These are phyloP conservation scores for Chiroxiphia lanceolata DNA, from an alignment of 2,797 vertebrate genomes.

Conservation along the genomic window DNA sequence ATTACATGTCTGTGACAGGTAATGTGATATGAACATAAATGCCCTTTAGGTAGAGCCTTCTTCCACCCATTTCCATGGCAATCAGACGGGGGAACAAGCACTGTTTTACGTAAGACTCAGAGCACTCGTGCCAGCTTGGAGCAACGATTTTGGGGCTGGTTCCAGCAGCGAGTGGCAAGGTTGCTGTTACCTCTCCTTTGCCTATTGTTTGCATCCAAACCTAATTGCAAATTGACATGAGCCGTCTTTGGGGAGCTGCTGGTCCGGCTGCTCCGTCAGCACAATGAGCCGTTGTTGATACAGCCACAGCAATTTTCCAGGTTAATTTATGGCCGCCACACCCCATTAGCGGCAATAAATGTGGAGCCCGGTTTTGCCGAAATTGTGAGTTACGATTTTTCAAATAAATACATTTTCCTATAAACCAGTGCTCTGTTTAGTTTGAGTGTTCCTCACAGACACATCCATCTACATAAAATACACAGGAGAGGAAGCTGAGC, in stretches of 20 bases:
- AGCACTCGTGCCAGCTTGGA: neutral
- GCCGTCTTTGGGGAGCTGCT: conserved; percentile 11
- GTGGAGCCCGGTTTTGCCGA: conserved; percentile 75
- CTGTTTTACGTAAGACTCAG: neutral
- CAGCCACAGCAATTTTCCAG: conserved; percentile 27
- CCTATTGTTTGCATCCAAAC: neutral
- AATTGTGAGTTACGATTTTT: conserved; percentile 80
- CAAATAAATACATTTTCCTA: conserved; percentile 84
- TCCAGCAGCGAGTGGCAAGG: rapidly evolving
- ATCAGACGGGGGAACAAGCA: neutral
- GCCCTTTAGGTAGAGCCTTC: neutral
- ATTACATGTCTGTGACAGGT: rapidly evolving
- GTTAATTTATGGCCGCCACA: conserved; percentile 69
- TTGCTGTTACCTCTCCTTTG: neutral
- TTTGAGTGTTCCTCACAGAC: conserved; percentile 74
- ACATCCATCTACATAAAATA: conserved; percentile 80
- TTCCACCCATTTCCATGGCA: neutral
- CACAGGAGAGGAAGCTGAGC: conserved; percentile 81
- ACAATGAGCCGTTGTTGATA: conserved; percentile 52
- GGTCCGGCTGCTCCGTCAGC: neutral
- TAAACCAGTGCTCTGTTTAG: conserved; percentile 78
- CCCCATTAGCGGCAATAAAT: conserved; percentile 76
- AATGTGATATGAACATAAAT: neutral
- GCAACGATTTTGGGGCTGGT: neutral
- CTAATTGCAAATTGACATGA: neutral